Evolutionary conservation across 2,113 vertebrate species (phyloP).

Genomic region (Sphaerodactylus townsendi): DNA sequence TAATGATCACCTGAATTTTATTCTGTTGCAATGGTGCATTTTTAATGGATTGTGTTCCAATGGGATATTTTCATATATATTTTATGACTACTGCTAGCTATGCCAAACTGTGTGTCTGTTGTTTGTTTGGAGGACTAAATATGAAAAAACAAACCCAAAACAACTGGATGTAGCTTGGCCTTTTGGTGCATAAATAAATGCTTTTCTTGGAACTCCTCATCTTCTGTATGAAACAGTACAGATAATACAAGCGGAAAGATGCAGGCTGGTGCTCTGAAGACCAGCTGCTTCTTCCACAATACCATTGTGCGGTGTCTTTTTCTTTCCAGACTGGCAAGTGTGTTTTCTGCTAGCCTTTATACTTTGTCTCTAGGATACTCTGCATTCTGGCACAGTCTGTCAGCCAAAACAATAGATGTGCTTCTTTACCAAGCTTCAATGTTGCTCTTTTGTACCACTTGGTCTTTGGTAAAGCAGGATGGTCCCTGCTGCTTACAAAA

Average conservation of each 20-base stretch:
- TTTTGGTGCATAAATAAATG: conserved; percentile 66
- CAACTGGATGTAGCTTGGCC: conserved; percentile 13
- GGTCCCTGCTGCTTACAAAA: conserved; percentile 65
- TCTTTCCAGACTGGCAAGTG: conserved; percentile 58
- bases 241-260: conserved; percentile 71
- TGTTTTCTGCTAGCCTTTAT: conserved; percentile 53
- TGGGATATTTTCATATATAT: background rate
- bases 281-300: conserved; percentile 70
- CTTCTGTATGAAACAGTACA: conserved; percentile 60
- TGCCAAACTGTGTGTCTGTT: background rate
- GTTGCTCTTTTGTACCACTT: conserved; percentile 58
- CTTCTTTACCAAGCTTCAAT: conserved; percentile 55
- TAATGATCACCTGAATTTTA: background rate
- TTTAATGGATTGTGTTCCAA: background rate
- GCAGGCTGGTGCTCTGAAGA: conserved; percentile 69
- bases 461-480: conserved; percentile 67
- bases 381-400: conserved; percentile 63
- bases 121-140: too few species aligned
- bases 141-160: background rate
- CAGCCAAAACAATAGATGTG: conserved; percentile 59
- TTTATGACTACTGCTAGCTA: background rate
- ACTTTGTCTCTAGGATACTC: conserved; percentile 61
- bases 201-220: conserved; percentile 27
- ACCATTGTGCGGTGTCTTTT: conserved; percentile 62
- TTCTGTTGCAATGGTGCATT: background rate